Percentiles rank a stretch among this genome's conserved stretches.
Evolutionary conservation across 2,888 invertebrate species (phyloP).

Genomic region (Diachrysia chrysitis): DNA sequence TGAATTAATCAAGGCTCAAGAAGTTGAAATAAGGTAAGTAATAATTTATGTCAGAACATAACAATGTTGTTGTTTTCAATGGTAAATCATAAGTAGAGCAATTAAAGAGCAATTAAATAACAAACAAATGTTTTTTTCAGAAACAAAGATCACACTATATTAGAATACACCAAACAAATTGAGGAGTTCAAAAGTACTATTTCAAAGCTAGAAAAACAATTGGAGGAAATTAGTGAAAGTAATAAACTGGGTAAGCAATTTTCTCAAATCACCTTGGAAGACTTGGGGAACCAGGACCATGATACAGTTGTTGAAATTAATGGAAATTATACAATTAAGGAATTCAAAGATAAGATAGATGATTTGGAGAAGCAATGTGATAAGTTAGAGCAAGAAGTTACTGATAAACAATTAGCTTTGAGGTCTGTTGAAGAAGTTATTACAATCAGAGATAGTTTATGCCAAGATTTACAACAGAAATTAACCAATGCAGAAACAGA

Average conservation of each 20-base stretch:
- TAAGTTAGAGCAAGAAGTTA: slow-evolving; percentile 79
- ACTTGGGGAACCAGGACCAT: slow-evolving; percentile 29
- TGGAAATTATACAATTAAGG: slow-evolving; percentile 56
- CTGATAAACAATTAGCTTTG: slow-evolving; percentile 81
- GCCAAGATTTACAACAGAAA: slow-evolving; percentile 84
- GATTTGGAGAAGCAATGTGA: slow-evolving; percentile 78
- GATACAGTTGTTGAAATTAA: slow-evolving; percentile 19
- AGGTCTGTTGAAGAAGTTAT: slow-evolving; percentile 83
- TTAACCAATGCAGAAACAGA: slow-evolving; percentile 75
- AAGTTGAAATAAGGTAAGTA: slow-evolving; percentile 83
- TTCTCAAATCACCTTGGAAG: slow-evolving; percentile 50
- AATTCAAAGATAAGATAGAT: slow-evolving; percentile 70
- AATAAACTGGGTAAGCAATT: slow-evolving; percentile 66
- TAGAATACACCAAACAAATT: slow-evolving; percentile 82
- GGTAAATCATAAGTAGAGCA: no score
- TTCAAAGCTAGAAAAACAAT: slow-evolving; percentile 69
- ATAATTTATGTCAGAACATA: no score
- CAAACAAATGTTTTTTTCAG: slow-evolving; percentile 64
- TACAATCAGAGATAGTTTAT: slow-evolving; percentile 81
- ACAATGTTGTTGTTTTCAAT: not conserved
- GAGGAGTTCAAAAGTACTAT: slow-evolving; percentile 82
- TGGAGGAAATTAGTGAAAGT: slow-evolving; percentile 53
- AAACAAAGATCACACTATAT: slow-evolving; percentile 83
- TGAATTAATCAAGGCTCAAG: slow-evolving; percentile 81
- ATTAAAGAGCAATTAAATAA: not conserved